phyloP scores from a whole-genome alignment of 2,113 vertebrate species.

The human region DNA sequence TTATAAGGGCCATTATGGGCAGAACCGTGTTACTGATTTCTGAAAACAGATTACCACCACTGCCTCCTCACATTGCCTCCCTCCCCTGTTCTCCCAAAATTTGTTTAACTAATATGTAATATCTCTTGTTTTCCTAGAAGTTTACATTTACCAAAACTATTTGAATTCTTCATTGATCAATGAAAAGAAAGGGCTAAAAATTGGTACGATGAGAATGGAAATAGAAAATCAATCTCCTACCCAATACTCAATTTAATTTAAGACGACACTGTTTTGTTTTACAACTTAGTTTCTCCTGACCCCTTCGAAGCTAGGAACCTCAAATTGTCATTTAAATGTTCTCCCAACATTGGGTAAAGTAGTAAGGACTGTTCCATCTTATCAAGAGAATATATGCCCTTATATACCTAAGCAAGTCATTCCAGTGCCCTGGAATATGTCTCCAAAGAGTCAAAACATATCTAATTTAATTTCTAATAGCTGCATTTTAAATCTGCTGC shows the following conservation, averaged over 20 bases:
- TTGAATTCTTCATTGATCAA: not conserved
- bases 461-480: not conserved
- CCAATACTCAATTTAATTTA: not conserved
- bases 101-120: not conserved
- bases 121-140: not conserved
- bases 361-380: not conserved
- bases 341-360: not conserved
- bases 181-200: not conserved
- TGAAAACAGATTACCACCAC: not conserved
- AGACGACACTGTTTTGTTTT: not conserved
- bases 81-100: not conserved
- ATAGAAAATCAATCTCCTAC: not conserved
- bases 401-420: not conserved
- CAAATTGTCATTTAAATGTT: not conserved
- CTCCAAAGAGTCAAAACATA: not conserved
- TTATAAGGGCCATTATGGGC: not conserved
- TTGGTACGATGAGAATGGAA: not conserved
- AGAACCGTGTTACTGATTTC: not conserved
- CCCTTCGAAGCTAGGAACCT: not conserved
- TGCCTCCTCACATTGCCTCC: not conserved
- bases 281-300: not conserved
- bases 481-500: not conserved
- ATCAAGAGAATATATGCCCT: not conserved
- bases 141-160: not conserved
- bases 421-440: not conserved